A percentile compares a stretch with the other conserved stretches of the same genome.
Conservation (phyloP, 2,888 invertebrate genomes). For the Ichneumoninae sp. region DNA sequence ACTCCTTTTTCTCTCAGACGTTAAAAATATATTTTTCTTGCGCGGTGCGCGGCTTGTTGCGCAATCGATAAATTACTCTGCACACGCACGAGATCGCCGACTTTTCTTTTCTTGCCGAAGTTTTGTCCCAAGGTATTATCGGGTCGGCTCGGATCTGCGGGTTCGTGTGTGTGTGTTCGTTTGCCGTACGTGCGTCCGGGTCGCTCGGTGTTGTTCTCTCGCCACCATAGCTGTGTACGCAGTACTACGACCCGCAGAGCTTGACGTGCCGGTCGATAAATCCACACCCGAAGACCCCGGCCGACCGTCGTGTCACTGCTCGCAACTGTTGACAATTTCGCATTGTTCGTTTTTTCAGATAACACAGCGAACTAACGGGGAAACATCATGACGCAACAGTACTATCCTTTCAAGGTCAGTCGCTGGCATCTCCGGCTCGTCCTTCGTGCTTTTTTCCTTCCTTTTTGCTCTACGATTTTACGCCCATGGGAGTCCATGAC, state of each 20-base stretch:
- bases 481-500: slow-evolving; percentile 65
- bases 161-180: neutral
- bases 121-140: neutral
- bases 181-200: neutral
- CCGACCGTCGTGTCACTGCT: neutral
- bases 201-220: neutral
- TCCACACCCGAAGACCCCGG: neutral
- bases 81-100: neutral
- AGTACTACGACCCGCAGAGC: neutral
- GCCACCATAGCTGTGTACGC: neutral
- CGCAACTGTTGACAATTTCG: neutral
- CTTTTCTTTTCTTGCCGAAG: neutral
- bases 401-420: slow-evolving; percentile 94
- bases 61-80: neutral
- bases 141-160: neutral
- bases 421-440: slow-evolving; percentile 48
- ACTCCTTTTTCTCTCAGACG: neutral
- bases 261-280: slow-evolving; percentile 55
- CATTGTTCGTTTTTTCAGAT: slow-evolving; percentile 48
- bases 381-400: slow-evolving; percentile 90
- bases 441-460: slow-evolving; percentile 48
- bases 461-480: slow-evolving; percentile 21
- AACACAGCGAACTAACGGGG: slow-evolving; percentile 38
- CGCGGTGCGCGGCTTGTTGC: neutral
- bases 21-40: slow-evolving; percentile 7